Conservation (phyloP, 2,113 vertebrate species). For the Trinectes maculatus region DNA sequence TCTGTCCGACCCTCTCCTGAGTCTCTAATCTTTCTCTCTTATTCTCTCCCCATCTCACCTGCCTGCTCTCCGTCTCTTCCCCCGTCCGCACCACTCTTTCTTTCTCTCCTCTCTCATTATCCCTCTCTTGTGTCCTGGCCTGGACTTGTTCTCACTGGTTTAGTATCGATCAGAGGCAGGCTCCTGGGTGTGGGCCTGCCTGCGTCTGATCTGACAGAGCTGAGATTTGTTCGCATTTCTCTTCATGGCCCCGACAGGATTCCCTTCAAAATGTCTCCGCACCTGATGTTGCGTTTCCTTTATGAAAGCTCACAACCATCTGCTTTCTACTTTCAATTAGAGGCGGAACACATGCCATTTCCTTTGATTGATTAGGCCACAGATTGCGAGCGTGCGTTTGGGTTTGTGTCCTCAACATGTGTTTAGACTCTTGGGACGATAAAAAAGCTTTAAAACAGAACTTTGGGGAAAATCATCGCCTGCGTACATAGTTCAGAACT, state of each 20-base stretch:
- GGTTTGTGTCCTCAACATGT: constrained; percentile 3
- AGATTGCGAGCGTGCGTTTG: not conserved
- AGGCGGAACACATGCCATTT: constrained; percentile 40
- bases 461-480: constrained; percentile 8
- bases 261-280: constrained; percentile 45
- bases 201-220: constrained; percentile 60
- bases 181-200: constrained; percentile 46
- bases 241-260: constrained; percentile 24
- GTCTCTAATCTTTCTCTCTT: not conserved
- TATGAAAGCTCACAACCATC: constrained; percentile 51
- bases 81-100: not conserved
- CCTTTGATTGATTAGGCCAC: constrained; percentile 32
- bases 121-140: constrained; percentile 55
- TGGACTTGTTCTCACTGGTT: constrained; percentile 65
- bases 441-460: not conserved
- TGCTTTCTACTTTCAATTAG: constrained; percentile 64
- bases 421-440: constrained; percentile 10
- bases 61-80: not conserved
- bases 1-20: not conserved
- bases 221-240: constrained; percentile 64
- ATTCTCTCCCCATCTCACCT: constrained; percentile 16
- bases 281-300: constrained; percentile 56
- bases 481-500: constrained; percentile 2
- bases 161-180: constrained; percentile 60
- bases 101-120: constrained; percentile 51